These are phyloP conservation scores for Buathra laborator DNA, from an alignment of 2,888 invertebrate species.

Conservation along the genomic window DNA sequence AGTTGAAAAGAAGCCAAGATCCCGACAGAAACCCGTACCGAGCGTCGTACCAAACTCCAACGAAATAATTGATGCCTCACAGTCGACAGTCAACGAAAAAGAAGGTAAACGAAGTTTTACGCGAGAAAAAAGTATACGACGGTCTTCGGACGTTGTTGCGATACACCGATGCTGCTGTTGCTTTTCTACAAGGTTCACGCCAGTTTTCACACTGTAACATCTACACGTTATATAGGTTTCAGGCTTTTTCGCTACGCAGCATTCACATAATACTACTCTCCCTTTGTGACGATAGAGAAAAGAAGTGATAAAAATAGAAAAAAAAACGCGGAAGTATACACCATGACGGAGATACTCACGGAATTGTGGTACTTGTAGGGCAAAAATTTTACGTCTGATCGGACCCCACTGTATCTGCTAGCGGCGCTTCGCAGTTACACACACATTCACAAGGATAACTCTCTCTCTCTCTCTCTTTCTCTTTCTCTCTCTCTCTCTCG, in stretches of 20 bases:
- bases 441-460: neutral
- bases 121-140: neutral
- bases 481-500: neutral
- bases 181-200: neutral
- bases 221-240: neutral
- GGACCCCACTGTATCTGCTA: neutral
- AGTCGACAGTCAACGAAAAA: slow-evolving; percentile 76
- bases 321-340: slow-evolving; percentile 3
- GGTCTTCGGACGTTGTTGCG: slow-evolving; percentile 1
- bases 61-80: slow-evolving; percentile 79
- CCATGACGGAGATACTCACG: neutral
- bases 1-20: slow-evolving; percentile 78
- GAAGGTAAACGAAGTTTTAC: slow-evolving; percentile 73
- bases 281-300: slow-evolving; percentile 28
- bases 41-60: slow-evolving; percentile 77
- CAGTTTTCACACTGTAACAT: neutral
- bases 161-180: neutral
- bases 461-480: neutral
- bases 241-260: slow-evolving; percentile 1
- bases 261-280: slow-evolving; percentile 20
- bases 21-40: slow-evolving; percentile 75
- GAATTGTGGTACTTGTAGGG: neutral
- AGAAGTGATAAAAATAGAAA: slow-evolving; percentile 10
- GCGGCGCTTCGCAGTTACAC: neutral
- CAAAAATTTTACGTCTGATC: slow-evolving; percentile 37